A percentile compares a stretch with the other conserved stretches of the same genome.
These are phyloP conservation scores for Acanthurus tractus DNA, from an alignment of 2,797 vertebrate genomes.

Conservation along the genomic window DNA sequence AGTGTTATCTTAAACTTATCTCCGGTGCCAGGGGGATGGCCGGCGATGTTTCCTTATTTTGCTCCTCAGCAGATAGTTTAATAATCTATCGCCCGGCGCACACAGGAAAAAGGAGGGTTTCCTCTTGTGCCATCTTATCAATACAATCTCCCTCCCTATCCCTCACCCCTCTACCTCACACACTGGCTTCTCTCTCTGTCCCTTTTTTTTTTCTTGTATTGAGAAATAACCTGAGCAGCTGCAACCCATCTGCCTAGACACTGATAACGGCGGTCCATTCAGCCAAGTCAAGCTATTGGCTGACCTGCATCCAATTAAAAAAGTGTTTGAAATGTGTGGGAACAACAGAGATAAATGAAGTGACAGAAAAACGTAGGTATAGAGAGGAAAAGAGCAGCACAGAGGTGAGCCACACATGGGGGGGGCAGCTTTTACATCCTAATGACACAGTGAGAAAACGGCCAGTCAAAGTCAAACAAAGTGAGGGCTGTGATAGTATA, in stretches of 20 bases:
- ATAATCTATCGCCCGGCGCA: slow-evolving; percentile 59
- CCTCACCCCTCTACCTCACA: slow-evolving; percentile 48
- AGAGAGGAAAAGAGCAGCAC: slow-evolving; percentile 35
- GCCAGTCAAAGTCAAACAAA: slow-evolving; percentile 60
- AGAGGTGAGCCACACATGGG: slow-evolving; percentile 40
- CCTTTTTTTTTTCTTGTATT: slow-evolving; percentile 22
- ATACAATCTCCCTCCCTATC: slow-evolving; percentile 56
- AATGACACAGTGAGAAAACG: slow-evolving; percentile 20
- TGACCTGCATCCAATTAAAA: slow-evolving; percentile 78
- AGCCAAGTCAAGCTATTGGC: slow-evolving; percentile 69
- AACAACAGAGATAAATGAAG: slow-evolving; percentile 59
- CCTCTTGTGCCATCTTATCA: slow-evolving; percentile 68
- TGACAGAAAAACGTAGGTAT: slow-evolving; percentile 41
- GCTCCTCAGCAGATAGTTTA: slow-evolving; percentile 66
- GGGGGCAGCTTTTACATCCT: neutral
- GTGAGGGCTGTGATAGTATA: slow-evolving; percentile 16
- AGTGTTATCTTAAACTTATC: slow-evolving; percentile 78
- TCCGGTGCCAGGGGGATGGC: slow-evolving; percentile 23
- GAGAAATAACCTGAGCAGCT: slow-evolving; percentile 70
- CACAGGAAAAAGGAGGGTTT: slow-evolving; percentile 66
- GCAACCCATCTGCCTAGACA: slow-evolving; percentile 70
- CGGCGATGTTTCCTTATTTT: slow-evolving; percentile 60
- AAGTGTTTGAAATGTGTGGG: slow-evolving; percentile 65
- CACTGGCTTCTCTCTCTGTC: slow-evolving; percentile 34
- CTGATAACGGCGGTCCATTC: slow-evolving; percentile 74